A percentile compares a stretch with the other conserved stretches of the same genome.
Evolutionary conservation across 1,140 invertebrate genomes (phyloP).

Genomic region (Penaeus vannamei): DNA sequence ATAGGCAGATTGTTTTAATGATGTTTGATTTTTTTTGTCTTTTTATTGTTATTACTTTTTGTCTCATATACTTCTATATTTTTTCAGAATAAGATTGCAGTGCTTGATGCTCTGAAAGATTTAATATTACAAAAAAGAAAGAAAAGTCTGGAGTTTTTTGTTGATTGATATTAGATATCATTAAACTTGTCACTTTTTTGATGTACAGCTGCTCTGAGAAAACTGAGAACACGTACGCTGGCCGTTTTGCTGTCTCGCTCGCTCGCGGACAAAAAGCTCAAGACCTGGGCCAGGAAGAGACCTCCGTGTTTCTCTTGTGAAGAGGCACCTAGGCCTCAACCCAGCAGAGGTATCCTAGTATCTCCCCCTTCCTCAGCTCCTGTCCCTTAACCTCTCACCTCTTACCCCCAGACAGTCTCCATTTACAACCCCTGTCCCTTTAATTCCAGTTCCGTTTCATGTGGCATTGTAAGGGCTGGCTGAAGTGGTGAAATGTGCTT

Average conservation of each 20-base stretch:
- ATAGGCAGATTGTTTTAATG: too few species aligned
- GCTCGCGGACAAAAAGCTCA: constrained; percentile 54
- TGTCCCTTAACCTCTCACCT: not conserved
- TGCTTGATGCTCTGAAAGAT: too few species aligned
- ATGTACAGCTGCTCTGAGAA: constrained; percentile 58
- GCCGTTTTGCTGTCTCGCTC: constrained; percentile 58
- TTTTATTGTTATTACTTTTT: too few species aligned
- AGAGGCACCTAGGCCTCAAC: constrained; percentile 52
- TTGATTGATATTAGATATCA: constrained; percentile 34
- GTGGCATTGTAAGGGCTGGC: too few species aligned
- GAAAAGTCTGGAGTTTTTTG: not conserved
- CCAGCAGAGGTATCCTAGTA: constrained; percentile 50
- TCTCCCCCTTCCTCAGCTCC: not conserved
- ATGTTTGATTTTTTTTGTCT: too few species aligned
- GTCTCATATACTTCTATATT: too few species aligned
- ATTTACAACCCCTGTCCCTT: not conserved
- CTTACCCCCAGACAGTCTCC: not conserved
- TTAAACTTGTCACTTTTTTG: constrained; percentile 50
- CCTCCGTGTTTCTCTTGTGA: constrained; percentile 59
- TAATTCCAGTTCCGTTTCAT: too few species aligned
- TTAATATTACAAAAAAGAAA: too few species aligned
- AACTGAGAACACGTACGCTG: constrained; percentile 52
- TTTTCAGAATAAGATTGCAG: too few species aligned
- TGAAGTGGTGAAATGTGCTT: too few species aligned
- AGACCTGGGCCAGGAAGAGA: constrained; percentile 59